phyloP scores from a whole-genome alignment of 2,888 invertebrate genomes.

The Pardosa pseudoannulata region DNA sequence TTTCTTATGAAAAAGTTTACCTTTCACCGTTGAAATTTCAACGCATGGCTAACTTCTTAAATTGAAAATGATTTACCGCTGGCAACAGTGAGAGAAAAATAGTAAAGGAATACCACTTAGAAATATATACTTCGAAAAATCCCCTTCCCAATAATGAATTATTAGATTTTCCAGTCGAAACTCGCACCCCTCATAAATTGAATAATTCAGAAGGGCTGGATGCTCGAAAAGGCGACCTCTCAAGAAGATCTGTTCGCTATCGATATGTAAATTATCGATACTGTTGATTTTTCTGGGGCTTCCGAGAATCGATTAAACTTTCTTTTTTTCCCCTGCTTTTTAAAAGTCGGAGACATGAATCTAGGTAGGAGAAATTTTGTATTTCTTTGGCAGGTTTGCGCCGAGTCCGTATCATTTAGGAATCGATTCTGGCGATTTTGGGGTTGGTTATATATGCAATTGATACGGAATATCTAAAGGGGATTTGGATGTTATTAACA shows the following conservation, averaged over 20 bases:
- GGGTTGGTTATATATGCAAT: neutral
- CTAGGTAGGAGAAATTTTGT: neutral
- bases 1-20: neutral
- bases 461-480: neutral
- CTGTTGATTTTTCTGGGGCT: neutral
- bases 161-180: slow-evolving; percentile 57
- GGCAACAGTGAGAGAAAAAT: neutral
- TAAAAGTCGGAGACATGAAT: neutral
- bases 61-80: neutral
- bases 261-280: slow-evolving; percentile 15
- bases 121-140: neutral
- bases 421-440: neutral
- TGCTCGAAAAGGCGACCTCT: neutral
- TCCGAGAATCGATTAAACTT: neutral
- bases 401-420: neutral
- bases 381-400: neutral
- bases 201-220: slow-evolving; percentile 47
- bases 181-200: slow-evolving; percentile 41
- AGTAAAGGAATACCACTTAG: neutral
- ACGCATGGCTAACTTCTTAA: neutral
- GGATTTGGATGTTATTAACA: too few relatives aligned
- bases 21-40: neutral
- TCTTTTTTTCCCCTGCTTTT: neutral
- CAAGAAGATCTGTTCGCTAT: neutral
- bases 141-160: slow-evolving; percentile 51